These are phyloP conservation scores for Heteromyza rotundicornis DNA, from an alignment of 2,888 invertebrate species.

Conservation along the genomic window DNA sequence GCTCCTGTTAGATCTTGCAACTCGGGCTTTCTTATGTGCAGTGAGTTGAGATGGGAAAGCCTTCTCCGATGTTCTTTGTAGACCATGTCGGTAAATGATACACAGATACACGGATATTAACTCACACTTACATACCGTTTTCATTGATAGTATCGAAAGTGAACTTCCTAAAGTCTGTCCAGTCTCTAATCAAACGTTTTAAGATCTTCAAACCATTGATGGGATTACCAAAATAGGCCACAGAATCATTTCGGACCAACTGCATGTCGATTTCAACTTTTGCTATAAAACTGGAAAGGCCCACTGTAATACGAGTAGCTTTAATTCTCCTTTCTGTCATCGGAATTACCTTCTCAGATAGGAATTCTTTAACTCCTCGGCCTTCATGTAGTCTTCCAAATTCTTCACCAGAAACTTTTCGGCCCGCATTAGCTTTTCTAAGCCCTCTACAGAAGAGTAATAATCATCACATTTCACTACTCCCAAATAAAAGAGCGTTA, in stretches of 20 bases:
- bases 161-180: constrained; percentile 18
- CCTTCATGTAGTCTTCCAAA: constrained; percentile 26
- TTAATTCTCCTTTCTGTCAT: background rate
- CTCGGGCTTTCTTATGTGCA: constrained; percentile 65
- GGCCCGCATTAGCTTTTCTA: constrained; percentile 24
- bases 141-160: background rate
- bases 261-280: constrained; percentile 9
- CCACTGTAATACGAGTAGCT: background rate
- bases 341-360: constrained; percentile 21
- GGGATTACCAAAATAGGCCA: constrained; percentile 19
- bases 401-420: constrained; percentile 24
- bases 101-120: too few species aligned
- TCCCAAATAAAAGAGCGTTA: too few species aligned
- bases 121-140: constrained; percentile 18
- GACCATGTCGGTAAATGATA: too few species aligned
- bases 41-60: too few species aligned
- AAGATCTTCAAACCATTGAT: constrained; percentile 23
- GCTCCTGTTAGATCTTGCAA: constrained; percentile 91
- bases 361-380: constrained; percentile 14
- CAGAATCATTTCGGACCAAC: background rate
- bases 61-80: too few species aligned
- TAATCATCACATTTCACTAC: constrained; percentile 26
- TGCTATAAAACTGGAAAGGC: constrained; percentile 19
- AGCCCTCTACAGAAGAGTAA: constrained; percentile 27
- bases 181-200: constrained; percentile 25